phyloP scores from a whole-genome alignment of 2,113 vertebrate genomes.

The Donacobius atricapilla region DNA sequence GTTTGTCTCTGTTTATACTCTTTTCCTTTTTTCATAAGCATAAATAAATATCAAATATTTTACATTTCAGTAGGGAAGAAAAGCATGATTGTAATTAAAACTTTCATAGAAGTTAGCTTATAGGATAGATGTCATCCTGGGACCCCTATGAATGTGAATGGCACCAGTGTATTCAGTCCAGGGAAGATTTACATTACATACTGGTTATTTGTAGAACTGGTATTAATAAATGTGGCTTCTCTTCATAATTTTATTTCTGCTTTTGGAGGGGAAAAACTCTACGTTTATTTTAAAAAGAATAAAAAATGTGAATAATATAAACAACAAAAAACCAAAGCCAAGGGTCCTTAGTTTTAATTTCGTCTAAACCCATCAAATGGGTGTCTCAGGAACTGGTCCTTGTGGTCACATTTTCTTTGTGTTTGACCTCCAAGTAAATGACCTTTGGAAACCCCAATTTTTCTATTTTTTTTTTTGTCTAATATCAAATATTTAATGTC shows the following conservation, averaged over 20 bases:
- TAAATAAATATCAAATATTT: not conserved
- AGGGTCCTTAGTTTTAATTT: not conserved
- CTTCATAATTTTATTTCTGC: slow-evolving; percentile 4
- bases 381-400: not conserved
- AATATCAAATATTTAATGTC: not conserved
- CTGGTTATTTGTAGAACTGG: slow-evolving; percentile 39
- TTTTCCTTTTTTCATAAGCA: not conserved
- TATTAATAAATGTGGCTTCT: slow-evolving; percentile 28
- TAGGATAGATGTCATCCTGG: not conserved
- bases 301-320: not conserved
- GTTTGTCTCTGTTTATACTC: not conserved
- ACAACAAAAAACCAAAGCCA: not conserved
- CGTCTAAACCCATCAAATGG: not conserved
- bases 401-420: not conserved
- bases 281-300: slow-evolving; percentile 20
- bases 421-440: not conserved
- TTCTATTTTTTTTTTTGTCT: not conserved
- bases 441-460: not conserved
- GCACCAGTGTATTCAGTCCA: not conserved
- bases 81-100: slow-evolving; percentile 4
- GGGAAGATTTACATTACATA: not conserved
- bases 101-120: not conserved
- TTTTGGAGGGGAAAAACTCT: not conserved
- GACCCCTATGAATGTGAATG: not conserved
- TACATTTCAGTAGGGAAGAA: not conserved